A percentile compares a stretch with the other conserved stretches of the same genome.
phyloP scores from a whole-genome alignment of 2,797 vertebrate genomes.

The Melanotaenia nigrans region DNA sequence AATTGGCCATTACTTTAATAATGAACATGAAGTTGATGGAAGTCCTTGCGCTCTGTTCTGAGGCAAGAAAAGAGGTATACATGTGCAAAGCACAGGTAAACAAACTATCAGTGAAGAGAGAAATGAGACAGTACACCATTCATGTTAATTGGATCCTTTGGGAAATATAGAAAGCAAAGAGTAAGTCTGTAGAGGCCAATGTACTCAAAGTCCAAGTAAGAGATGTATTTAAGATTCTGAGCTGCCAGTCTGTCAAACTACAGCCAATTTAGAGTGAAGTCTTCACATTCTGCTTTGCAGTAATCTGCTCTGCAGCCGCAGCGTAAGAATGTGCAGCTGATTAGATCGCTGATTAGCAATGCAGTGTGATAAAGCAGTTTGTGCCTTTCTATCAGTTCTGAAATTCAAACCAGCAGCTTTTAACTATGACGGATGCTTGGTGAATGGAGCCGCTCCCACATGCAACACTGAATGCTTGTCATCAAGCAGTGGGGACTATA shows the following conservation, averaged over 20 bases:
- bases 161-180: conserved; percentile 57
- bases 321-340: conserved; percentile 41
- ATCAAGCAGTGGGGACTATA: conserved; percentile 34
- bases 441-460: conserved; percentile 46
- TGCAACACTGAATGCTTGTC: conserved; percentile 33
- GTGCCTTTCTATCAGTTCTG: conserved; percentile 54
- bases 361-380: conserved; percentile 57
- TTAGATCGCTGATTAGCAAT: conserved; percentile 57
- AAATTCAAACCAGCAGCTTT: conserved; percentile 50
- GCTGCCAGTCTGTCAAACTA: conserved; percentile 47
- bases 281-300: conserved; percentile 20
- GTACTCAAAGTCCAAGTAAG: conserved; percentile 45
- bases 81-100: conserved; percentile 22
- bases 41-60: background rate
- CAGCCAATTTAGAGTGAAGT: conserved; percentile 17
- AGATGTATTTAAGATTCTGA: conserved; percentile 33
- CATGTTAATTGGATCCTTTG: conserved; percentile 74
- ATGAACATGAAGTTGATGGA: conserved; percentile 12
- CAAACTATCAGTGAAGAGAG: conserved; percentile 21
- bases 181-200: conserved; percentile 47
- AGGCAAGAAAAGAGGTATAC: conserved; percentile 21
- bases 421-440: conserved; percentile 55
- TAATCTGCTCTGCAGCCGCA: conserved; percentile 19
- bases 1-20: conserved; percentile 17
- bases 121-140: conserved; percentile 63